Base-by-base conservation (phyloP, 2,888 invertebrate genomes). In the Drosophila infuscata region DNA sequence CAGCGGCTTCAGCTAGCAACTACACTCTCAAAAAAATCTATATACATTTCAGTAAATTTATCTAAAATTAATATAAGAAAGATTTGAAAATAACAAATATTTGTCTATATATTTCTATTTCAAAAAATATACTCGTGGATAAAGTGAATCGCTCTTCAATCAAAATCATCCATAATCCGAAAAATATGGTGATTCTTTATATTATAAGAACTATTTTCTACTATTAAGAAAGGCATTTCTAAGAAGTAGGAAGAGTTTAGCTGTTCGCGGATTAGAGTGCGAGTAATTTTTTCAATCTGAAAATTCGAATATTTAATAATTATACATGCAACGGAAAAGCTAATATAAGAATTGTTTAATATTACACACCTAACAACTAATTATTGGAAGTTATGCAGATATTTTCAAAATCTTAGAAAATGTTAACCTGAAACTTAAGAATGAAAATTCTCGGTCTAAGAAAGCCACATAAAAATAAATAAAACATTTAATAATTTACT, bases 1-100 rank as follows among this genome's bases (percentile, higher is more conserved):
- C 52, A 61, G 64, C 57, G 66, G 64, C 64, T 78, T 66, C 67
- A 63, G 68, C 49, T 46, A 67, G 43, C 48, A 60, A 29, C n/a
- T 12, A 38, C 56, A 46, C 25, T 46, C 3, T 4, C 8, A 46
- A 25, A 25, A 46, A 46, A 46, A 20, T 0, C 20, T 7, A 46
- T 2, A 17, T 11, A 5, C 0, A 20, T 5, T 11, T 43, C 5
- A 43, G 43, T 11, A 20, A 41, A 11, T 20, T 41, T 4, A 9
- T 4, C 11, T 11, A 4, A 41, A 41, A 41, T 41, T 2, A 41
- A 41, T 12, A n/a, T 11, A 4, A 41, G n/a, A 41, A 9, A 2
- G 4, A 9, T 8, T 38, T n/a, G n/a, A n/a, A 38, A 38, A 17
- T 38, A 17, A 8, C 7, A 7, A 38, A 38, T 35, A 35, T 12